Evolutionary conservation across 2,113 vertebrate genomes (phyloP).

Genomic region (Lepus americanus): DNA sequence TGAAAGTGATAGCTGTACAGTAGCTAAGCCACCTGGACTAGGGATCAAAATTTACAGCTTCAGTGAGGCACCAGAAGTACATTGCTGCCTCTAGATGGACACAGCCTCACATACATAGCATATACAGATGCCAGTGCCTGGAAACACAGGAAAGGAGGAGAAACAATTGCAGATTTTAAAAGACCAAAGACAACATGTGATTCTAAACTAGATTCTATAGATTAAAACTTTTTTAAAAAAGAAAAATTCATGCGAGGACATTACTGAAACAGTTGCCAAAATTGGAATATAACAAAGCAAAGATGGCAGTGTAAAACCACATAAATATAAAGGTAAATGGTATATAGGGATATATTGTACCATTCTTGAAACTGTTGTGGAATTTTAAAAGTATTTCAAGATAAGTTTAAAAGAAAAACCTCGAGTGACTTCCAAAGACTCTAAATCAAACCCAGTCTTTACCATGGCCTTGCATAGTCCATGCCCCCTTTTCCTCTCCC

Average conservation of each 20-base stretch:
- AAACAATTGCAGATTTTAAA: not conserved
- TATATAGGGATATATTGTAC: not conserved
- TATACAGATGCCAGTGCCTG: not conserved
- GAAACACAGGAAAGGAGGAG: not conserved
- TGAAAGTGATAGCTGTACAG: not conserved
- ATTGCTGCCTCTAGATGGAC: not conserved
- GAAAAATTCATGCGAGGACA: not conserved
- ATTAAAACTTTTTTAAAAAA: not conserved
- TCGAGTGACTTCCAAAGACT: not conserved
- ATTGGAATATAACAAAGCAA: not conserved
- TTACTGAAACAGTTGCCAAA: constrained; percentile 29
- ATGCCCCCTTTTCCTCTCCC: not conserved
- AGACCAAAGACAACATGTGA: not conserved
- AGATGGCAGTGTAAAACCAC: not conserved
- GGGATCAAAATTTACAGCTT: constrained; percentile 50
- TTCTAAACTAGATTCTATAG: not conserved
- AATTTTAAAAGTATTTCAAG: constrained; percentile 51
- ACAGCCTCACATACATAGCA: not conserved
- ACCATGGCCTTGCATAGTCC: not conserved
- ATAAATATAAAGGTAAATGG: not conserved
- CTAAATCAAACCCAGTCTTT: constrained; percentile 26
- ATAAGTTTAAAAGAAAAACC: constrained; percentile 13
- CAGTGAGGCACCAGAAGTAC: not conserved
- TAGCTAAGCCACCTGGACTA: not conserved
- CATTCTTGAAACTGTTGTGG: not conserved